Evolutionary conservation across 2,113 vertebrate species (phyloP).

Genomic region (Poecile atricapillus): DNA sequence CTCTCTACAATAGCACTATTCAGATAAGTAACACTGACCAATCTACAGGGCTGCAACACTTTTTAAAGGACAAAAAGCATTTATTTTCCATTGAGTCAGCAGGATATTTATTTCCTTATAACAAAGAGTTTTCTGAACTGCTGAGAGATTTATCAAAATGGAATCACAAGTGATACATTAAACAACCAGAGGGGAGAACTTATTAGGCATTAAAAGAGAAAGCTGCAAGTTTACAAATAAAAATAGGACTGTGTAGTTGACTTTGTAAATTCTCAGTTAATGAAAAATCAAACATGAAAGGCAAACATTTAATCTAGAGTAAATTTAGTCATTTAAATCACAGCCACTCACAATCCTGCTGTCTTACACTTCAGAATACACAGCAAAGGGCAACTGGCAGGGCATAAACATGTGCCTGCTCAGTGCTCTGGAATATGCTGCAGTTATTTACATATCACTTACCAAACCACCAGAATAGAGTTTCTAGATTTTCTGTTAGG

Average conservation of each 20-base stretch:
- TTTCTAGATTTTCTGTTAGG: neutral
- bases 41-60: slow-evolving; percentile 32
- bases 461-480: neutral
- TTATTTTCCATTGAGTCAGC: slow-evolving; percentile 39
- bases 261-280: slow-evolving; percentile 52
- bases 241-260: slow-evolving; percentile 19
- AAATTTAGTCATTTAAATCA: slow-evolving; percentile 46
- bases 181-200: slow-evolving; percentile 50
- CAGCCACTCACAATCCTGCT: neutral
- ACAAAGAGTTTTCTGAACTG: slow-evolving; percentile 49
- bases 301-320: slow-evolving; percentile 58
- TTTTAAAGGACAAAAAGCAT: slow-evolving; percentile 34
- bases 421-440: neutral
- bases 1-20: slow-evolving; percentile 32
- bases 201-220: slow-evolving; percentile 41
- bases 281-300: slow-evolving; percentile 65
- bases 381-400: neutral
- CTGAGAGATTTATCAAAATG: slow-evolving; percentile 55
- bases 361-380: neutral
- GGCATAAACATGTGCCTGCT: neutral
- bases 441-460: neutral
- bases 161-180: slow-evolving; percentile 52
- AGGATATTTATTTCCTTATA: slow-evolving; percentile 53
- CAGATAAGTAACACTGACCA: slow-evolving; percentile 53
- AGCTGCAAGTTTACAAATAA: slow-evolving; percentile 51